Base-by-base conservation (phyloP, 2,888 invertebrate genomes). In the Heliconius sara region DNA sequence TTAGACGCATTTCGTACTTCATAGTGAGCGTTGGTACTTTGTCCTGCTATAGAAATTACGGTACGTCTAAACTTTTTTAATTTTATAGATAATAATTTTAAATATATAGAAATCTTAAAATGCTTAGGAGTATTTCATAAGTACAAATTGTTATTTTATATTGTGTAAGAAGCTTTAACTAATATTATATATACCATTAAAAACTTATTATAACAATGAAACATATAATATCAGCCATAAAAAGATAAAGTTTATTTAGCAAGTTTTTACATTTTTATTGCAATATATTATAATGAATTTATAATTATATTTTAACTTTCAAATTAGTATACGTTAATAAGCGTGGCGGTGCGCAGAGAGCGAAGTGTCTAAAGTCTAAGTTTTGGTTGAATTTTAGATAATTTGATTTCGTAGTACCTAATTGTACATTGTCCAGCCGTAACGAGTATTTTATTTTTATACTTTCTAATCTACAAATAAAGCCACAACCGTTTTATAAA, bases 1-100 rank as follows among this genome's bases (percentile, higher is more conserved):
- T 70, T 70, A 70, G 70, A 70, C 9, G 70, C 9, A 43, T 70
- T 70, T 19, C 47, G 43, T 70, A 70, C 70, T 70, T 70, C 70
- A 70, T 7, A 70, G 70, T 27, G 70, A 70, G 19, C 70, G 70
- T 43, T 66, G 30, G 16, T 22, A 67, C 65, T 16, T 27, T 2
- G 27, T 27, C 6, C 65, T 65, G 16, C 65, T 27, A 27, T 9
- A 65, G 65, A 65, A 30, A 65, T 27, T 9, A 27, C 27, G 65
- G 65, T 65, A 65, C 0, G 65, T 65, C 3, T 0, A 65, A 65
- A 9, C 13, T 16, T 65, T 65, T 65, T 27, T 13, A 19, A 19
- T 27, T 65, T 65, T 65, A 27, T 27, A 65, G 65, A 16, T 25
- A 63, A 27, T 25, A 63, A 5, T 13, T 63, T 63, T 6, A 30